Conservation (phyloP, 1,140 invertebrate species). For the Conopomorpha cramerella region DNA sequence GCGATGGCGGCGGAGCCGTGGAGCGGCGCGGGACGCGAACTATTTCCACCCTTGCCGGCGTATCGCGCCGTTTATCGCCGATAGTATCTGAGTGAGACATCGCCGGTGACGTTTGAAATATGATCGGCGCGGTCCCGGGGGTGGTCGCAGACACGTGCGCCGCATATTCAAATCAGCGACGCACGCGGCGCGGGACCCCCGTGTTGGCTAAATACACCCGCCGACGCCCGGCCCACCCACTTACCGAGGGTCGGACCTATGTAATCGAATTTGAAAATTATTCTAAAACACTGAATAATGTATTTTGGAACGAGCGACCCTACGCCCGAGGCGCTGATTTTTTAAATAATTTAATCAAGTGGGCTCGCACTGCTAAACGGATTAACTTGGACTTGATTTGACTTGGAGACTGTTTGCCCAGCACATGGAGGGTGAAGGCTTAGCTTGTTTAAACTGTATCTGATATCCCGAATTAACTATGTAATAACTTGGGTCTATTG, state of each 20-base stretch:
- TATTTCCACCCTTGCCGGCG: slow-evolving; percentile 48
- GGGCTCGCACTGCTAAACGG: slow-evolving; percentile 56
- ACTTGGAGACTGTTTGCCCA: slow-evolving; percentile 42
- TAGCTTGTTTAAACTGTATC: slow-evolving; percentile 40
- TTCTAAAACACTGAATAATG: slow-evolving; percentile 62
- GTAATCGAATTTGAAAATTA: slow-evolving; percentile 62
- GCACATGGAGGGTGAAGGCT: slow-evolving; percentile 36
- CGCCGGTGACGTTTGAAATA: slow-evolving; percentile 58
- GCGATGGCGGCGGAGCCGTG: background rate
- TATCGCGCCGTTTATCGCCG: slow-evolving; percentile 52
- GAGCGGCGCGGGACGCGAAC: no score
- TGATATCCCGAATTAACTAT: no score
- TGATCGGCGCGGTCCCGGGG: slow-evolving; percentile 50
- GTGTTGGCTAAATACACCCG: slow-evolving; percentile 59
- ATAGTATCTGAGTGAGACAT: slow-evolving; percentile 60
- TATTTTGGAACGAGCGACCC: slow-evolving; percentile 47
- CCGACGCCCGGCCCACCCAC: slow-evolving; percentile 52
- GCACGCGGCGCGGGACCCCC: slow-evolving; percentile 50
- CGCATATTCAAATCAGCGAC: slow-evolving; percentile 56
- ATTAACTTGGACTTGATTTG: slow-evolving; percentile 57
- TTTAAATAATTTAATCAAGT: slow-evolving; percentile 61
- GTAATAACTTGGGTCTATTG: no score
- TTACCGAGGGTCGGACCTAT: slow-evolving; percentile 55
- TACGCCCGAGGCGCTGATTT: slow-evolving; percentile 48
- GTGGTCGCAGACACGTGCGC: slow-evolving; percentile 44